Conservation (phyloP, 2,113 vertebrate genomes). For the Cnemophilus loriae region DNA sequence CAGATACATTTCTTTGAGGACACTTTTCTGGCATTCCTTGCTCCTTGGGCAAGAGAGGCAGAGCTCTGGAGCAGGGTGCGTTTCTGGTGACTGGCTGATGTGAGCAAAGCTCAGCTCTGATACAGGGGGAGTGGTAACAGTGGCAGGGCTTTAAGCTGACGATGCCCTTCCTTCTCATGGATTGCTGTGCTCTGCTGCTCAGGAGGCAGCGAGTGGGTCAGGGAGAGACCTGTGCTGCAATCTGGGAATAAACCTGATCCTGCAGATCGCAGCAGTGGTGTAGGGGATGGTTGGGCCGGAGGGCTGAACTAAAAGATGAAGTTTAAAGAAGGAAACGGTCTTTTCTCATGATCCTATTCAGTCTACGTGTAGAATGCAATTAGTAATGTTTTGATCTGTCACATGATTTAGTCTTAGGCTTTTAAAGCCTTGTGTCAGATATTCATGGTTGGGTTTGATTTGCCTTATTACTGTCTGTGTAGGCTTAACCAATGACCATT, state of each 20-base stretch:
- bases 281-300: too few species aligned
- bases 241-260: not conserved
- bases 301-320: not conserved
- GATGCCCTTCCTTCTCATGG: not conserved
- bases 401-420: not conserved
- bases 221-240: not conserved
- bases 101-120: not conserved
- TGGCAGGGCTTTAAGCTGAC: not conserved
- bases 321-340: not conserved
- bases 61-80: not conserved
- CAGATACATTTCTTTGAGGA: not conserved
- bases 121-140: rapidly evolving
- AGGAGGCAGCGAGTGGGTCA: not conserved
- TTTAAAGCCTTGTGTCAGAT: slow-evolving; percentile 1
- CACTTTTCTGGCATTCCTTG: not conserved
- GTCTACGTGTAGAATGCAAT: not conserved
- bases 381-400: not conserved
- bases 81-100: not conserved
- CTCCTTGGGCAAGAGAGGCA: not conserved
- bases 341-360: not conserved
- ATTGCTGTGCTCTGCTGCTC: not conserved
- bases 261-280: not conserved
- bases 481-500: slow-evolving; percentile 5
- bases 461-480: slow-evolving; percentile 28
- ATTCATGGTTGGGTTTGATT: slow-evolving; percentile 29